Evolutionary conservation across 2,888 invertebrate species (phyloP).

Genomic region (Lamellibrachia satsuma): DNA sequence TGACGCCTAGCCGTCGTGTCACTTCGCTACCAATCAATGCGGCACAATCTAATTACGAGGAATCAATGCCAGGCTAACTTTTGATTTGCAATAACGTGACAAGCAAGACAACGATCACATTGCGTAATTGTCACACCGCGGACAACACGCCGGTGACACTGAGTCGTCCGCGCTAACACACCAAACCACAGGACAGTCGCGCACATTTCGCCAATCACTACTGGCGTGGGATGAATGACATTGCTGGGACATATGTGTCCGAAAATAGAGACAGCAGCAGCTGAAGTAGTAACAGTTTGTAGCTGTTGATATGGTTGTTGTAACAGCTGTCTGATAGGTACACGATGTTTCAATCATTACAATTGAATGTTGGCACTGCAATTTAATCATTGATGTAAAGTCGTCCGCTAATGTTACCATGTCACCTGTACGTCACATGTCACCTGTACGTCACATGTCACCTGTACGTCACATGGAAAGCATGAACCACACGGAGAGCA

Average conservation of each 20-base stretch:
- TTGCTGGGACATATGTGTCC: background rate
- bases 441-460: too few relatives aligned
- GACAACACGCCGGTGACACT: background rate
- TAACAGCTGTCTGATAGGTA: too few relatives aligned
- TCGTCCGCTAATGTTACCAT: too few relatives aligned
- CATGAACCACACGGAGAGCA: too few relatives aligned
- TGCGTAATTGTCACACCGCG: background rate
- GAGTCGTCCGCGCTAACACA: background rate
- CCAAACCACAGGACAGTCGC: background rate
- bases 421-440: too few relatives aligned
- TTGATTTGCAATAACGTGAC: conserved; percentile 1
- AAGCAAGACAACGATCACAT: background rate
- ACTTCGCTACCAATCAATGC: background rate
- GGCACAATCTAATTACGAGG: conserved; percentile 2
- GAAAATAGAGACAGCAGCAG: background rate
- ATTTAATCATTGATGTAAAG: too few relatives aligned
- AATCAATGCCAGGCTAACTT: conserved; percentile 1
- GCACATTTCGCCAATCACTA: background rate
- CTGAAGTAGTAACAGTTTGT: background rate
- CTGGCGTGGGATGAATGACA: background rate
- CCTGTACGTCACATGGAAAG: too few relatives aligned
- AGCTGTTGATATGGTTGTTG: too few relatives aligned
- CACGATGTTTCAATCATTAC: too few relatives aligned
- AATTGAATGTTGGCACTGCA: too few relatives aligned
- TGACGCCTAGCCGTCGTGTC: background rate